Base-by-base conservation (phyloP, 2,797 vertebrate genomes). In the Danionella dracula region DNA sequence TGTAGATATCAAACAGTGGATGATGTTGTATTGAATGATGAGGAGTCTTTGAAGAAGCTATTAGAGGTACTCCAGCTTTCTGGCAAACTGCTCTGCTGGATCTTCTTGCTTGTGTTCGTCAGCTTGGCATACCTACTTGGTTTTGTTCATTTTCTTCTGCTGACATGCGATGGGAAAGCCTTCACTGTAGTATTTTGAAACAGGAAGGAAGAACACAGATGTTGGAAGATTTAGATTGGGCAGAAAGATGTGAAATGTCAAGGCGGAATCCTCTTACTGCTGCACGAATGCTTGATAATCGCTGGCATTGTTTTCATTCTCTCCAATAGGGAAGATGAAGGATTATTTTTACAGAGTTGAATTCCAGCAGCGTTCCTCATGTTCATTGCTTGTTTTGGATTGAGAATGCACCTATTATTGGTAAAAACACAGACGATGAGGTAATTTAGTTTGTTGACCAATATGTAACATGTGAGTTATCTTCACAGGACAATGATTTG, bases 101-200 rank as follows among this genome's bases (percentile, higher is more conserved):
- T 6, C 17, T 67, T 0, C 65, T 77, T 21, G 64, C 75, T 0
- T 66, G 65, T 61, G n/a, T n/a, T n/a, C n/a, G n/a, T n/a, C n/a
- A n/a, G n/a, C n/a, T n/a, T n/a, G n/a, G n/a, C n/a, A n/a, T 70
- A 5, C 58, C 68, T 1, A 72, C 68, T 4, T 77, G 69, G 72
- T 72, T 75, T 34, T 74, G 66, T 10, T 73, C 68, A 0, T 76
- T 76, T 46, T 71, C 66, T 0, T 78, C 58, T 1, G 70, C 62
- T 11, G 66, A 73, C 21, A 15, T 76, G 17, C 2, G 45, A 4
- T 76, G 62, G 70, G 27, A 17, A 11, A 54, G 70, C 38, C 8
- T 67, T 3, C 34, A 69, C 5, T 13, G 17, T 15, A 37, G 13
- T 2, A 41, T 75, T 11, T 13, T 72, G 0, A 58, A 38, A 42